Evolutionary conservation across 1,140 invertebrate genomes (phyloP).

Genomic region (Cyphomyrmex costatus): DNA sequence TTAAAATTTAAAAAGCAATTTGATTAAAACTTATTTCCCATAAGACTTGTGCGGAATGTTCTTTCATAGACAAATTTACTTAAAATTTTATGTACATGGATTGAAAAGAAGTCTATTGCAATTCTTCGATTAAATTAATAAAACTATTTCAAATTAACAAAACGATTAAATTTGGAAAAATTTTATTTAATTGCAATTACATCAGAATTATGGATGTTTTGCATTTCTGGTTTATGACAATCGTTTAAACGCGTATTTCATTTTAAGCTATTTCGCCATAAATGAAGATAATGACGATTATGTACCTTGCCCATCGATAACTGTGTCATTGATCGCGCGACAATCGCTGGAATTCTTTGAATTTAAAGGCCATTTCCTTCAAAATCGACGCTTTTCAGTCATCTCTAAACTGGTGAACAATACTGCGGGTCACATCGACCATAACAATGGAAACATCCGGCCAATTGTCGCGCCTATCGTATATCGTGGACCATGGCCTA

Average conservation of each 20-base stretch:
- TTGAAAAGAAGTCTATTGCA: neutral
- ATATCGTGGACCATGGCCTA: conserved; percentile 62
- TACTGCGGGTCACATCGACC: conserved; percentile 78
- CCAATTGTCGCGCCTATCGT: conserved; percentile 82
- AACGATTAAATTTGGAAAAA: neutral
- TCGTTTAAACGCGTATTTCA: neutral
- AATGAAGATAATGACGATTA: conserved; percentile 55
- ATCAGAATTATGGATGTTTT: neutral
- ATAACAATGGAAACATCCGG: conserved; percentile 84
- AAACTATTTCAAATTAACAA: neutral
- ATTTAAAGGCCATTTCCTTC: conserved; percentile 75
- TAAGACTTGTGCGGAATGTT: too few relatives aligned
- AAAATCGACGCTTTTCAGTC: conserved; percentile 79
- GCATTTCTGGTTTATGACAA: neutral
- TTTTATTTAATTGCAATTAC: neutral
- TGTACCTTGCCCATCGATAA: conserved; percentile 24
- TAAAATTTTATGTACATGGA: neutral
- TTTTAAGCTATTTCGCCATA: conserved; percentile 27
- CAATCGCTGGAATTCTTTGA: conserved; percentile 68
- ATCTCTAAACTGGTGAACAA: conserved; percentile 77
- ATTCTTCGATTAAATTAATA: neutral
- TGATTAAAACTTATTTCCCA: too few relatives aligned
- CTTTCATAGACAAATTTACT: neutral
- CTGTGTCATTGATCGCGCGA: conserved; percentile 55
- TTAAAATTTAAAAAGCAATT: too few relatives aligned